Percentiles rank a stretch among this genome's conserved stretches.
These are phyloP conservation scores for Acrocyrtus sp. DNA, from an alignment of 2,888 invertebrate species.

Conservation along the genomic window DNA sequence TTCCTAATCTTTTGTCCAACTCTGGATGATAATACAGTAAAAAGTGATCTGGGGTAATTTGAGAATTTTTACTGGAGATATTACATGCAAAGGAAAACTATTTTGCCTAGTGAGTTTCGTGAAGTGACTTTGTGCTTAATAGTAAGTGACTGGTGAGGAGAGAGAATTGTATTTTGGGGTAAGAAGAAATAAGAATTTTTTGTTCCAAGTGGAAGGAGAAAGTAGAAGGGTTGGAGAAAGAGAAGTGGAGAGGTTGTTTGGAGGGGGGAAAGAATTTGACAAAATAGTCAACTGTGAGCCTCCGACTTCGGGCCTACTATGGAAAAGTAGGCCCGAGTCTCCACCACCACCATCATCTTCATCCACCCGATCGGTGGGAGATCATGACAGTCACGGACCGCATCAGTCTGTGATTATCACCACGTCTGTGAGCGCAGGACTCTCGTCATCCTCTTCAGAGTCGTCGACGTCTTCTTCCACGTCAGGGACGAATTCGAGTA, in stretches of 20 bases:
- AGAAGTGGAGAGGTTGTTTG: too few species aligned
- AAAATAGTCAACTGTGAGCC: constrained; percentile 62
- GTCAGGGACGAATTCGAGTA: not conserved
- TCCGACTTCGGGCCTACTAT: constrained; percentile 61
- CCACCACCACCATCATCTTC: constrained; percentile 21
- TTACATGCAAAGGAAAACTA: too few species aligned
- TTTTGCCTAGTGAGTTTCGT: not conserved
- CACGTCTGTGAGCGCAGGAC: constrained; percentile 15
- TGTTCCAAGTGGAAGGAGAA: too few species aligned
- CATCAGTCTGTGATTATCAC: constrained; percentile 14
- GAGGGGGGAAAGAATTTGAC: constrained; percentile 19
- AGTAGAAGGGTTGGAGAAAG: not conserved
- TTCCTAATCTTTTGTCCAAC: too few species aligned
- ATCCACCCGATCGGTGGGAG: constrained; percentile 18
- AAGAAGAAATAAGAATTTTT: too few species aligned
- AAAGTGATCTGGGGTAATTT: too few species aligned
- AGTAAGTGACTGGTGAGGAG: not conserved
- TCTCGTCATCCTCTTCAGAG: constrained; percentile 13
- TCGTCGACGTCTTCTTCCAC: constrained; percentile 6
- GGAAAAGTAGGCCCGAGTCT: constrained; percentile 61
- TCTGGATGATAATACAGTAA: too few species aligned
- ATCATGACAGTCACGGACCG: not conserved
- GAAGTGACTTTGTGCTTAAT: too few species aligned
- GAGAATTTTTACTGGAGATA: not conserved
- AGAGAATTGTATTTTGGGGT: too few species aligned